These are phyloP conservation scores for Leptinotarsa peninsularis DNA, from an alignment of 2,888 invertebrate species.

Conservation along the genomic window DNA sequence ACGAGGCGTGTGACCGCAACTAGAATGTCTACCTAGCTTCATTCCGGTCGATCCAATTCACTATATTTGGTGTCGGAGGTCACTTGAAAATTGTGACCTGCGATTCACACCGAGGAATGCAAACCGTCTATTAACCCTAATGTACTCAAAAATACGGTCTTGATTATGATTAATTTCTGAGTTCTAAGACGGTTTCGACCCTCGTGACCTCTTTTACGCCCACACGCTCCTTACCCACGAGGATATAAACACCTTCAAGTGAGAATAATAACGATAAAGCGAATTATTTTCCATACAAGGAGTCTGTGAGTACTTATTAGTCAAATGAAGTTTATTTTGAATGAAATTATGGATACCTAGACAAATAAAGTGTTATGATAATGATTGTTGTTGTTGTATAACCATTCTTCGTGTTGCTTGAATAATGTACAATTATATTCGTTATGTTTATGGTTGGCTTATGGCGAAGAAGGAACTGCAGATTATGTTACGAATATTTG, in stretches of 20 bases:
- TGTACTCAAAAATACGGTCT: slow-evolving; percentile 20
- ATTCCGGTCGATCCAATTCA: not conserved
- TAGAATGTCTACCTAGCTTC: slow-evolving; percentile 13
- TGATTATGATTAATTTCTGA: slow-evolving; percentile 22
- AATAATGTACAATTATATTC: not conserved
- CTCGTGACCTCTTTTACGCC: slow-evolving; percentile 21
- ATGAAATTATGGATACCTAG: slow-evolving; percentile 33
- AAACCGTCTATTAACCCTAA: slow-evolving; percentile 18
- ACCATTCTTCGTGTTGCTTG: slow-evolving; percentile 15
- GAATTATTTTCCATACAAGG: slow-evolving; percentile 23
- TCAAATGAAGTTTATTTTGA: slow-evolving; percentile 30
- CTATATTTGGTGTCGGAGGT: not conserved
- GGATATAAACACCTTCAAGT: slow-evolving; percentile 24
- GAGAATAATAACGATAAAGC: slow-evolving; percentile 21
- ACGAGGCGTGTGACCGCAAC: not conserved
- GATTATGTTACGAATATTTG: not conserved
- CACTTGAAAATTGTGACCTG: slow-evolving; percentile 16
- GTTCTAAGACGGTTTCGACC: slow-evolving; percentile 20
- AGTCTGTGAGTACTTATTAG: slow-evolving; percentile 29
- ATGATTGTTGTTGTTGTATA: slow-evolving; percentile 21
- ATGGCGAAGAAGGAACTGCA: not conserved
- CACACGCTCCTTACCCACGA: slow-evolving; percentile 20
- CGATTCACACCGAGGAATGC: slow-evolving; percentile 17
- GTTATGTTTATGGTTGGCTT: slow-evolving; percentile 1
- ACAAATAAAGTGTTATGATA: slow-evolving; percentile 30